These are phyloP conservation scores for Ctenochaetus hawaiiensis DNA, from an alignment of 2,797 vertebrate species.

Conservation along the genomic window DNA sequence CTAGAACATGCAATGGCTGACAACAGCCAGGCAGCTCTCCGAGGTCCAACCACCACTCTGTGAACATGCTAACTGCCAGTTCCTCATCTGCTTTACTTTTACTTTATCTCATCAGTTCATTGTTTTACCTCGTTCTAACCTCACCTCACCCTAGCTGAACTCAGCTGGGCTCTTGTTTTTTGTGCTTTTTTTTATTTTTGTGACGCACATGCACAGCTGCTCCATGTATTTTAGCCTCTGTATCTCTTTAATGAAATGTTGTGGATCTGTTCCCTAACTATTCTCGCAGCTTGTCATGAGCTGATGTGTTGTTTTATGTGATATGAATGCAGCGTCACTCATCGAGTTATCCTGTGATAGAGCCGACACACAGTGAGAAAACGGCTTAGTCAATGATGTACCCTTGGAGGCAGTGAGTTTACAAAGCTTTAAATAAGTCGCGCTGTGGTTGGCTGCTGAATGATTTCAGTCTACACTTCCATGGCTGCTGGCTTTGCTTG, in stretches of 20 bases:
- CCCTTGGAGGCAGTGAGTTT: constrained; percentile 41
- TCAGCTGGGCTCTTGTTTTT: no score
- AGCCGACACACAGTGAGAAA: constrained; percentile 42
- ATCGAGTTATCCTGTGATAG: constrained; percentile 27
- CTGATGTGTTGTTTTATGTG: constrained; percentile 10
- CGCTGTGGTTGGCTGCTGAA: constrained; percentile 53
- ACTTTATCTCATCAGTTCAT: no score
- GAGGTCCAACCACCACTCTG: not conserved
- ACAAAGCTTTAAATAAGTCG: constrained; percentile 58
- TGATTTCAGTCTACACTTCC: constrained; percentile 53
- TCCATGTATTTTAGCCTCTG: no score
- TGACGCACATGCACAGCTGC: no score
- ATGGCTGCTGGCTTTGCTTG: constrained; percentile 46
- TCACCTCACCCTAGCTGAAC: no score
- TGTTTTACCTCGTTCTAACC: no score
- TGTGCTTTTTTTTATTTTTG: no score
- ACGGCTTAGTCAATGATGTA: constrained; percentile 44
- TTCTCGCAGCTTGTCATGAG: not conserved
- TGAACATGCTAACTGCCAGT: no score
- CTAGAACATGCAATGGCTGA: no score
- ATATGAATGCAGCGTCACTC: constrained; percentile 19
- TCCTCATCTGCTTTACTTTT: no score
- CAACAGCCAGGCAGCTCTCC: not conserved
- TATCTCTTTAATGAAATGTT: not conserved
- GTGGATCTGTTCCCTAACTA: not conserved